These are phyloP conservation scores for Corvus moneduloides DNA, from an alignment of 2,113 vertebrate species.

Conservation along the genomic window DNA sequence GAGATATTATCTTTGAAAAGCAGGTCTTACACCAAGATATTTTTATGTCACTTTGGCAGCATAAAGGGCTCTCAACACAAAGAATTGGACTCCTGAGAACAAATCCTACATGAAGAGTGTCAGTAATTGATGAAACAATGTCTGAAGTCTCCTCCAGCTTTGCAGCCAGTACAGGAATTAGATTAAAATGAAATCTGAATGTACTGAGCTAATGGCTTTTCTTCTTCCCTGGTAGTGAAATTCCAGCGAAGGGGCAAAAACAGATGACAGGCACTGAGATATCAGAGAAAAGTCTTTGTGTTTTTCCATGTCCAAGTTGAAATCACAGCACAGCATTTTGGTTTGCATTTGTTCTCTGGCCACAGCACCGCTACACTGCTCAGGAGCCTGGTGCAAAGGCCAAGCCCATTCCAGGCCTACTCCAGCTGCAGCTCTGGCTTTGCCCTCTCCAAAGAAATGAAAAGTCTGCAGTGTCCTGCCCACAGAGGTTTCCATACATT, in stretches of 20 bases:
- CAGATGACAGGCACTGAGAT: neutral
- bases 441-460: neutral
- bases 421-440: neutral
- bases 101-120: neutral
- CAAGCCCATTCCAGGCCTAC: neutral
- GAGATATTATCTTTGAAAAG: constrained; percentile 32
- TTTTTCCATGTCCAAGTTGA: neutral
- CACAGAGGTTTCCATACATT: neutral
- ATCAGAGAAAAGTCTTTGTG: neutral
- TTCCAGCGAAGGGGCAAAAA: neutral
- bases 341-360: neutral
- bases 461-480: neutral
- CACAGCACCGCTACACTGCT: neutral
- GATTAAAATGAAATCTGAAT: constrained; percentile 6
- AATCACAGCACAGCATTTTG: neutral
- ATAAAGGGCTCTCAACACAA: neutral
- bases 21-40: constrained; percentile 2
- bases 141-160: neutral
- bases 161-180: neutral
- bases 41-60: constrained; percentile 31
- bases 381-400: neutral
- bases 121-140: neutral
- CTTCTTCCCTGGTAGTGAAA: neutral
- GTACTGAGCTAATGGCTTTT: neutral
- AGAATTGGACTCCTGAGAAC: constrained; percentile 6